Percentiles rank a stretch among this genome's conserved stretches.
Conservation (phyloP, 2,113 vertebrate genomes). For the Peucedramus taeniatus region DNA sequence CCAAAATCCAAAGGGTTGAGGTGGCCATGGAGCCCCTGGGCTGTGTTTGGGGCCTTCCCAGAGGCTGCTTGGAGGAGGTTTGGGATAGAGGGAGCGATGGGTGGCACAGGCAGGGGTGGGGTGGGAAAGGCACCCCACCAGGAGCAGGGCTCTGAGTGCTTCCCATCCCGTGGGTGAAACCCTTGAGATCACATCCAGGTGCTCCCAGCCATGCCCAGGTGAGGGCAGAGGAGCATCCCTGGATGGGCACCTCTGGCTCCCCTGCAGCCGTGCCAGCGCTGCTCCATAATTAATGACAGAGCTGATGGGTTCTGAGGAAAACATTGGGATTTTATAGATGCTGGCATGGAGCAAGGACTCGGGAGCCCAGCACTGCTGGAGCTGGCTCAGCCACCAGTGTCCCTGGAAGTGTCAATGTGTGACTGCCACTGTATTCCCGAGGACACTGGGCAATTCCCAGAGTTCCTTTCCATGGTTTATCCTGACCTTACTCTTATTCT, state of each 20-base stretch:
- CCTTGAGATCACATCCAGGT: rapidly evolving
- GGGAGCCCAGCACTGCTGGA: neutral
- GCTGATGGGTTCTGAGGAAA: neutral
- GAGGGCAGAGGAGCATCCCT: rapidly evolving
- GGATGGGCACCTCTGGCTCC: neutral
- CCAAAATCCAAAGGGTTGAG: neutral
- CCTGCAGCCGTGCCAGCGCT: rapidly evolving
- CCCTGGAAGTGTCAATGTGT: neutral
- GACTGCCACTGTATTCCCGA: rapidly evolving
- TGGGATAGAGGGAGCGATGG: neutral
- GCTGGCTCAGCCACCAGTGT: neutral
- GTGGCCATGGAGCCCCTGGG: neutral
- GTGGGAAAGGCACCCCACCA: neutral
- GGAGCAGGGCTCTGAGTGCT: too few relatives aligned
- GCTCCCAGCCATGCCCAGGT: rapidly evolving
- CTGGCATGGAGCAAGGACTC: neutral
- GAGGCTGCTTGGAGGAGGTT: neutral
- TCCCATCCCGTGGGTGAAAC: rapidly evolving
- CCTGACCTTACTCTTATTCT: neutral
- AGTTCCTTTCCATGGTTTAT: neutral
- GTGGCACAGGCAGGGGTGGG: rapidly evolving
- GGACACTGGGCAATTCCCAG: neutral
- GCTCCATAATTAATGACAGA: rapidly evolving
- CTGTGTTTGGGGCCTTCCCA: rapidly evolving
- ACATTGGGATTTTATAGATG: rapidly evolving